Conservation (phyloP, 2,797 vertebrate genomes). For the Cuculus canorus region DNA sequence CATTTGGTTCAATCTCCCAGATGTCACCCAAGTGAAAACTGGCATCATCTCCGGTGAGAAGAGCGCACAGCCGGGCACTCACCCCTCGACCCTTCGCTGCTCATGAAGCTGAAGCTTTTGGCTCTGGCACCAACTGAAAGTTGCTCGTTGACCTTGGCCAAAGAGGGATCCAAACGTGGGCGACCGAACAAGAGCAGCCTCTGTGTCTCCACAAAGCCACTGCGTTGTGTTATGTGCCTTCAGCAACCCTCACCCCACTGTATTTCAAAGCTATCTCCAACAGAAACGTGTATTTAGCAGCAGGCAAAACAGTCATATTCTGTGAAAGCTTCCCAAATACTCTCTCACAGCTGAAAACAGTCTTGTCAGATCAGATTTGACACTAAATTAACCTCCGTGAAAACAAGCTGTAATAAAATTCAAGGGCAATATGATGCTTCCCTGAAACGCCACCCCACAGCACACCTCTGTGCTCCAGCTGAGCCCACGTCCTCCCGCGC, state of each 20-base stretch:
- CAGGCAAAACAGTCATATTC: not conserved
- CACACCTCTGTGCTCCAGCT: fast-evolving
- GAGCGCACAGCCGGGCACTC: not conserved
- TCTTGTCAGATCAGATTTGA: not conserved
- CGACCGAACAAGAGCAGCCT: not conserved
- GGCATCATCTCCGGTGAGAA: not conserved
- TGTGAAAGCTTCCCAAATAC: not conserved
- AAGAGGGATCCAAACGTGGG: not conserved
- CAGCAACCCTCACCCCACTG: not conserved
- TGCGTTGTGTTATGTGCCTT: not conserved
- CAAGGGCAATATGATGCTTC: not conserved
- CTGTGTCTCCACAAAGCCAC: not conserved
- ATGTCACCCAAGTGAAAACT: not conserved
- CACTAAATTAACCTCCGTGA: not conserved
- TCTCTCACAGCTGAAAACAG: not conserved
- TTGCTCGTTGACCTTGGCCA: not conserved
- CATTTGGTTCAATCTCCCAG: not conserved
- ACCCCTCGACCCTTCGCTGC: not conserved
- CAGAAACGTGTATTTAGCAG: not conserved
- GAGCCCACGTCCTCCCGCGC: fast-evolving
- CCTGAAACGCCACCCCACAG: not conserved
- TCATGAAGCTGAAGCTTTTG: not conserved
- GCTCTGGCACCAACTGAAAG: not conserved
- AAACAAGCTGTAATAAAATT: not conserved
- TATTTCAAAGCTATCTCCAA: not conserved